phyloP scores from a whole-genome alignment of 2,888 invertebrate genomes.

The Pheosia tremula region DNA sequence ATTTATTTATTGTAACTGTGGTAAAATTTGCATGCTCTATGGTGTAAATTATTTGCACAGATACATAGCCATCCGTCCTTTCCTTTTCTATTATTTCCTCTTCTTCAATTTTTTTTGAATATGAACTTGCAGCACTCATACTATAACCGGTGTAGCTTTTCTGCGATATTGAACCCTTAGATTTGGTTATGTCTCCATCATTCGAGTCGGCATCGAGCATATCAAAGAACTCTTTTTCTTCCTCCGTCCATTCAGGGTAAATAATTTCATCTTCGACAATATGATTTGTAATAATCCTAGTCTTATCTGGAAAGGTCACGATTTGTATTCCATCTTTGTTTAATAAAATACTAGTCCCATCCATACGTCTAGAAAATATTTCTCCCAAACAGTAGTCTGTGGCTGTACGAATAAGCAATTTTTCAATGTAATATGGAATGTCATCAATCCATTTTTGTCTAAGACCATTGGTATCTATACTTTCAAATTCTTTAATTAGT shows the following conservation, averaged over 20 bases:
- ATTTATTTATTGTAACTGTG: conserved; percentile 74
- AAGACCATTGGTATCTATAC: conserved; percentile 60
- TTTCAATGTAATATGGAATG: conserved; percentile 52
- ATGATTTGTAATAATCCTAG: conserved; percentile 65
- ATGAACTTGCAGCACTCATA: conserved; percentile 38
- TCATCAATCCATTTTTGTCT: conserved; percentile 62
- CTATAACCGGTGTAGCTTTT: conserved; percentile 46
- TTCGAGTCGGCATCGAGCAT: conserved; percentile 45
- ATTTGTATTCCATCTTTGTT: conserved; percentile 70
- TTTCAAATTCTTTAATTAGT: conserved; percentile 67
- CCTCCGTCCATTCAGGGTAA: conserved; percentile 72
- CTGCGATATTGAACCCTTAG: conserved; percentile 52
- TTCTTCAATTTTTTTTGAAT: conserved; percentile 47
- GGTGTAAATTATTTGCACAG: conserved; percentile 60
- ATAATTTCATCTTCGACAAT: conserved; percentile 66
- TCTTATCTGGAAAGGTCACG: conserved; percentile 70
- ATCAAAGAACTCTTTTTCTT: conserved; percentile 61
- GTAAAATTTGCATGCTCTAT: conserved; percentile 82
- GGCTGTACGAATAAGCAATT: conserved; percentile 67
- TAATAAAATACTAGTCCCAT: conserved; percentile 68
- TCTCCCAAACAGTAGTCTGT: conserved; percentile 72
- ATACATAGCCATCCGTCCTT: conserved; percentile 66
- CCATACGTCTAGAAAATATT: conserved; percentile 72
- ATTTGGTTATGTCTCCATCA: conserved; percentile 44
- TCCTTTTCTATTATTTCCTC: conserved; percentile 40